Conservation (phyloP, 35 echinoderm and acorn worm species). For the Ophioderma brevispina region DNA sequence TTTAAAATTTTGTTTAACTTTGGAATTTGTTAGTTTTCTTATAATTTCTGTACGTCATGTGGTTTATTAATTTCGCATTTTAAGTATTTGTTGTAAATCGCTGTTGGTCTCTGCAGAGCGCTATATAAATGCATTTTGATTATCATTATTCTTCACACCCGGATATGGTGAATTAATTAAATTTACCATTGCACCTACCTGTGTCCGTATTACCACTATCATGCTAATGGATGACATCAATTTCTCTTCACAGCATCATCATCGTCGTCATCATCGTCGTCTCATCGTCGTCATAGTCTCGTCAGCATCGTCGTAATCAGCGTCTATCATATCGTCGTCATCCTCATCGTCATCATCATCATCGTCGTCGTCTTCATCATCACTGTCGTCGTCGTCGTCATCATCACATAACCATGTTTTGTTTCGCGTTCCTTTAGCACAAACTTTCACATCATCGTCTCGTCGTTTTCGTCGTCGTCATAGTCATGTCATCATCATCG, state of each 20-base stretch:
- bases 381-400: background rate
- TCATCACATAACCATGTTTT: background rate
- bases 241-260: background rate
- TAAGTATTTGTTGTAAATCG: too few relatives aligned
- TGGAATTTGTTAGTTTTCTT: too few relatives aligned
- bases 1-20: too few relatives aligned
- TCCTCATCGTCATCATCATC: background rate
- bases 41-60: too few relatives aligned
- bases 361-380: background rate
- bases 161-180: too few relatives aligned
- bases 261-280: background rate
- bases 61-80: too few relatives aligned
- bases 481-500: background rate
- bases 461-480: background rate
- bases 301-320: background rate
- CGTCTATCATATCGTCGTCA: too few relatives aligned
- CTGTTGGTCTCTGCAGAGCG: too few relatives aligned
- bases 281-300: background rate
- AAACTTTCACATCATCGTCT: background rate
- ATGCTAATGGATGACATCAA: background rate
- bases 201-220: constrained; percentile 3
- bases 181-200: background rate
- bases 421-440: background rate
- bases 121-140: too few relatives aligned
- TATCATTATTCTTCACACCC: too few relatives aligned